These are phyloP conservation scores for Conopomorpha cramerella DNA, from an alignment of 1,140 invertebrate species.

Conservation along the genomic window DNA sequence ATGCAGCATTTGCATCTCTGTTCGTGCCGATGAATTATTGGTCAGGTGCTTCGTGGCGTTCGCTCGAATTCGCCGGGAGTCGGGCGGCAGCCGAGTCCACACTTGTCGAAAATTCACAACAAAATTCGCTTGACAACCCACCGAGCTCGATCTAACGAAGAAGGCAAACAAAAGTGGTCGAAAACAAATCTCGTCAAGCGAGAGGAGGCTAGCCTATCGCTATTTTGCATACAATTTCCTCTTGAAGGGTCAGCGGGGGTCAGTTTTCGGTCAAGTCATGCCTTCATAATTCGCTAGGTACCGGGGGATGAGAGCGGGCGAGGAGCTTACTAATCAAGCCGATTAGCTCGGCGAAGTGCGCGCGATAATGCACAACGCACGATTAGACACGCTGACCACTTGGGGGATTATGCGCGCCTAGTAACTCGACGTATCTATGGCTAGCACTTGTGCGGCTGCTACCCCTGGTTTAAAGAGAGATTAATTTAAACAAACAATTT, in stretches of 20 bases:
- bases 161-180: not conserved
- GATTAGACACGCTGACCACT: conserved; percentile 44
- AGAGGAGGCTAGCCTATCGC: not conserved
- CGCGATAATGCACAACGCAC: conserved; percentile 45
- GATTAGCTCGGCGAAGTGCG: conserved; percentile 23
- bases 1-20: conserved; percentile 33
- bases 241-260: conserved; percentile 5
- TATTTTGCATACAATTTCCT: not conserved
- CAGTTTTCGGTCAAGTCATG: conserved; percentile 23
- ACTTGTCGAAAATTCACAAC: not conserved
- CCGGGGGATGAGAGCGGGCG: conserved; percentile 25
- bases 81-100: not conserved
- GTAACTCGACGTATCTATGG: conserved; percentile 5
- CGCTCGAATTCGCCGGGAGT: too few species aligned
- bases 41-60: conserved; percentile 11
- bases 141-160: not conserved
- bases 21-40: conserved; percentile 26
- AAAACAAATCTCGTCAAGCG: not conserved
- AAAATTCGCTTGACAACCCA: not conserved
- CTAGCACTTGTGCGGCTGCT: not conserved
- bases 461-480: not conserved
- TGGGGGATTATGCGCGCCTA: conserved; percentile 20
- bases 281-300: conserved; percentile 38
- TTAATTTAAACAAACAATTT: not conserved
- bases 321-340: conserved; percentile 47